Conservation (phyloP, 1,140 invertebrate genomes). For the Gryllus bimaculatus region DNA sequence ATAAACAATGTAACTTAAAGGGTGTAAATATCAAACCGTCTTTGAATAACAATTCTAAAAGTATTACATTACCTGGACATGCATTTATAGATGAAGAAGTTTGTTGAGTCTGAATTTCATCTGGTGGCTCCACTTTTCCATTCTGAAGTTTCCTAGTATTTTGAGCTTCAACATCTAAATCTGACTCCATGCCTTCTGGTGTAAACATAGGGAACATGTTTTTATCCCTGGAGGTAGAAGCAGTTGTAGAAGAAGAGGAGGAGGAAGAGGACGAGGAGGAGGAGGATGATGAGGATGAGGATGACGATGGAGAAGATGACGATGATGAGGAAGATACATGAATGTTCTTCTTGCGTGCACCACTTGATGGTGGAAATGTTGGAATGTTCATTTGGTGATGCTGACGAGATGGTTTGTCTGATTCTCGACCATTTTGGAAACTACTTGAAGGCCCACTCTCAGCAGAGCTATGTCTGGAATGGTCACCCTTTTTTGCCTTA, state of each 20-base stretch:
- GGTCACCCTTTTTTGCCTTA: slow-evolving; percentile 22
- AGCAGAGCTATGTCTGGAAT: neutral
- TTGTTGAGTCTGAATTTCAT: neutral
- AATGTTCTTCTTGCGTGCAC: slow-evolving; percentile 12
- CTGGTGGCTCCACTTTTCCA: neutral
- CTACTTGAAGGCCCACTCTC: slow-evolving; percentile 10
- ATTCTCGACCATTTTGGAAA: neutral
- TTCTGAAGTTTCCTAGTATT: neutral
- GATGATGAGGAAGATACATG: neutral
- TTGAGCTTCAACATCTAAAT: neutral
- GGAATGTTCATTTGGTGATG: neutral
- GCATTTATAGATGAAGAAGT: neutral
- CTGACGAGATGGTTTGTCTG: neutral
- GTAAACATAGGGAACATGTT: neutral
- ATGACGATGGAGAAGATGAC: neutral
- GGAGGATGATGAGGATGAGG: neutral
- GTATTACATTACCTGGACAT: slow-evolving; percentile 2
- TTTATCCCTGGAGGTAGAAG: slow-evolving; percentile 6
- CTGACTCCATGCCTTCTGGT: neutral
- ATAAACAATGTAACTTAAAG: no score
- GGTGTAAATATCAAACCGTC: no score
- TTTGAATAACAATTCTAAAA: no score
- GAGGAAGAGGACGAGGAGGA: neutral
- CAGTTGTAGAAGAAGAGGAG: neutral
- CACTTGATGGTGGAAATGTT: neutral